Evolutionary conservation across 2,888 invertebrate species (phyloP), one percentile per base, ranked within the genome.

Genomic region (Protophormia terraenovae): DNA sequence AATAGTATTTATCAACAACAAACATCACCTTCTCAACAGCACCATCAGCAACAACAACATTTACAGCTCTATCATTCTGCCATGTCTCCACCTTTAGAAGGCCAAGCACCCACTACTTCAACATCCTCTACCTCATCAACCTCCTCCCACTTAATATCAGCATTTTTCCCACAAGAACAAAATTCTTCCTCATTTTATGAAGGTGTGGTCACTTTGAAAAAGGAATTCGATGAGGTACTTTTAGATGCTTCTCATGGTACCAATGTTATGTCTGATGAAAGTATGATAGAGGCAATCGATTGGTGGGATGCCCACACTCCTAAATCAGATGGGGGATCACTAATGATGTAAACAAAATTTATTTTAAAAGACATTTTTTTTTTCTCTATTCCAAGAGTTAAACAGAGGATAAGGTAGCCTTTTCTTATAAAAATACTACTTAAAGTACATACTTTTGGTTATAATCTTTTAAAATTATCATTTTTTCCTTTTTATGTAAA

Each of bases 261-360:
- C 2, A 82, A 82, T 69, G 89, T 88, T 22, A 89, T 93, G 1
- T 93, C 93, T 41, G 94, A 94, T 81, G 93, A 93, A 87, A 93
- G 93, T 87, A 93, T 94, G 91, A 93, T 93, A 87, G 94, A 94
- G 88, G 93, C 94, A 24, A 93, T 94, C 87, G 93, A 93, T 69
- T 94, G 94, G 94, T 94, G 94, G 94, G 93, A 94, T 86, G 91
- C 91, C 10, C 91, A 92, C 16, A 92, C 92, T 1, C 92, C 92
- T 64, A 92, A 92, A 86, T 91, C 92, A 2, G 92, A 92, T 85
- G 90, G 89, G 8, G 88, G 88, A 6, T 86, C 87, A 0, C 82
- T 88, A 10, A 86, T 92, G 67, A 79, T 89, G 84, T 86, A 50
- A 38, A 45, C 29, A 2, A 14, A 8, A 50, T 2, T 24, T 8